Percentiles rank a stretch among this genome's conserved stretches.
Conservation (phyloP, 1,140 invertebrate genomes). For the Saccostrea echinata region DNA sequence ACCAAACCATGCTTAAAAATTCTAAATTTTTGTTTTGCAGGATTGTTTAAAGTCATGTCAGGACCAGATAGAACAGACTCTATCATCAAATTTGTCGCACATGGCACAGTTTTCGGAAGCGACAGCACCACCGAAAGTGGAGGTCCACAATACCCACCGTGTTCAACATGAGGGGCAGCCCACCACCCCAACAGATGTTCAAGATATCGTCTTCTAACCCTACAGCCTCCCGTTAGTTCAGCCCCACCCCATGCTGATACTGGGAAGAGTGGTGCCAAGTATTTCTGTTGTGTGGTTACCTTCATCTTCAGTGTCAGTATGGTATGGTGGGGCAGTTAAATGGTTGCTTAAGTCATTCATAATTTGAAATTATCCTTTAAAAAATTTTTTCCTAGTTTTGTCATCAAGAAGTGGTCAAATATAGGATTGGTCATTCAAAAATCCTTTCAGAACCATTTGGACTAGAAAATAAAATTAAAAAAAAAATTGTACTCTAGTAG, state of each 20-base stretch:
- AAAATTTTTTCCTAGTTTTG: too few relatives aligned
- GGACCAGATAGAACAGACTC: slow-evolving; percentile 87
- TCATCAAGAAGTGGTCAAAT: too few relatives aligned
- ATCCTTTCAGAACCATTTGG: too few relatives aligned
- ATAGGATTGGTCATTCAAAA: too few relatives aligned
- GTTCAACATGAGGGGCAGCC: slow-evolving; percentile 84
- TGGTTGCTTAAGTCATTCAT: slow-evolving; percentile 7
- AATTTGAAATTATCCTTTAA: slow-evolving; percentile 22
- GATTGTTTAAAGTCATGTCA: slow-evolving; percentile 88
- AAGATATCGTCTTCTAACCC: slow-evolving; percentile 71
- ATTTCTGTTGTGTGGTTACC: neutral
- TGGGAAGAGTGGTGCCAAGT: neutral
- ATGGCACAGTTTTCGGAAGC: slow-evolving; percentile 48
- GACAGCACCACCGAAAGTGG: slow-evolving; percentile 58
- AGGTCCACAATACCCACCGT: slow-evolving; percentile 63
- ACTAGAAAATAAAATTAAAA: neutral
- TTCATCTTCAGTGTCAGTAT: neutral
- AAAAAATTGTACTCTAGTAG: neutral
- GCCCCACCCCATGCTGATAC: neutral
- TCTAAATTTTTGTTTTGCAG: slow-evolving; percentile 80
- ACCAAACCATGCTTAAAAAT: neutral
- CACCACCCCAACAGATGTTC: slow-evolving; percentile 89
- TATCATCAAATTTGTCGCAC: slow-evolving; percentile 82
- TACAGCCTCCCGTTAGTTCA: neutral
- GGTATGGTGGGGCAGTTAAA: neutral